Base-by-base conservation (phyloP, 2,888 invertebrate genomes). In the Macroteleia sp. region DNA sequence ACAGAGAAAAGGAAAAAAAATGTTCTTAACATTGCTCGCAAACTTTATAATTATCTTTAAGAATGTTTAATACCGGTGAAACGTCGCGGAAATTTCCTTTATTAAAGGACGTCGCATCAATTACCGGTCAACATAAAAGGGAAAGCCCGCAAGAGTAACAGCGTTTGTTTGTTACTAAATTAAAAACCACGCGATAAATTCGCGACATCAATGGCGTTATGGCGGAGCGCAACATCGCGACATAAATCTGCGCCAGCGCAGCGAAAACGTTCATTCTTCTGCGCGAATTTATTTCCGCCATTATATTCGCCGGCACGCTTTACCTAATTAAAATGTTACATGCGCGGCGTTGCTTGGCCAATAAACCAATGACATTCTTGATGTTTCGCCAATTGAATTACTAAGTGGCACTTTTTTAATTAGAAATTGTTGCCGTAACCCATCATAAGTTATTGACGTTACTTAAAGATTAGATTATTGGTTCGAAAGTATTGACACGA, bases 271-370 rank as follows among this genome's bases (percentile, higher is more conserved):
- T 36, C 56, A 36, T 42, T 54, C 54, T 32, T 54, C 44, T 36
- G 54, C 17, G 54, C 46, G 39, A 67, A 67, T 67, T 67, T 67
- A 67, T 56, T 67, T 46, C 46, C 56, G 54, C 56, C 56, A 56
- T 67, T 56, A 56, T 67, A 36, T 67, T 44, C 25, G 32, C 14
- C 46, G 46, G 19, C 64, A 54, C 66, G 66, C 36, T 66, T 66
- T 44, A 44, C 22, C 66, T 54, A 66, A 66, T 66, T 66, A 52
- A 66, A 66, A 54, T 66, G 44, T 66, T 66, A 64, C 41, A 52
- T n/a, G 12, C 19, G 30, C 39, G 39, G 14, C 61, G 19, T 34
- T 12, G 28, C 39, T 34, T 39, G 19, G 25, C 48, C 39, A 48
- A 62, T 62, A 44, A 48, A n/a, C n/a, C n/a, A n/a, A n/a, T n/a